A percentile compares a stretch with the other conserved stretches of the same genome.
Conservation (phyloP, 2,797 vertebrate species). For the Channa striata region DNA sequence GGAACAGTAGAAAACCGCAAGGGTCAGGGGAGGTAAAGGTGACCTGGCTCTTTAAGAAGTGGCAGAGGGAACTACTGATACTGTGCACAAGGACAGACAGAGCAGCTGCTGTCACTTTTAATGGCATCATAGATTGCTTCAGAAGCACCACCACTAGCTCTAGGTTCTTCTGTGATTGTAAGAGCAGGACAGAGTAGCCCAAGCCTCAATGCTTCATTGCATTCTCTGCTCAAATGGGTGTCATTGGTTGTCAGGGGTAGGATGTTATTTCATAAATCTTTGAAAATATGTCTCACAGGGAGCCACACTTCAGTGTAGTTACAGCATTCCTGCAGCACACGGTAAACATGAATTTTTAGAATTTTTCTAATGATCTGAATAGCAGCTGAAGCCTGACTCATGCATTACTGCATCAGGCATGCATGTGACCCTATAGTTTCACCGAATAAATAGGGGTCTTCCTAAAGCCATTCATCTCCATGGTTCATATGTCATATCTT, state of each 20-base stretch:
- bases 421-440: slow-evolving; percentile 18
- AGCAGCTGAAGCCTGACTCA: slow-evolving; percentile 6
- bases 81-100: slow-evolving; percentile 67
- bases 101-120: slow-evolving; percentile 83
- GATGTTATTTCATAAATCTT: slow-evolving; percentile 26
- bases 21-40: slow-evolving; percentile 63
- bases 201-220: slow-evolving; percentile 32
- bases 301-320: background rate
- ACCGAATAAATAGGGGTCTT: background rate
- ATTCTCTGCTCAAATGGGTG: slow-evolving; percentile 24
- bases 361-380: background rate
- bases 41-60: slow-evolving; percentile 78
- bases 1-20: slow-evolving; percentile 13
- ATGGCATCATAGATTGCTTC: slow-evolving; percentile 77
- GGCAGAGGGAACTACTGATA: slow-evolving; percentile 66
- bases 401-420: background rate
- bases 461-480: slow-evolving; percentile 38
- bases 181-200: slow-evolving; percentile 44
- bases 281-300: slow-evolving; percentile 7
- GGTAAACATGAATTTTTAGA: background rate
- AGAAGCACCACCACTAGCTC: slow-evolving; percentile 56
- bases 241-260: slow-evolving; percentile 21
- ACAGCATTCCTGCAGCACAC: background rate
- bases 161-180: slow-evolving; percentile 43
- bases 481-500: slow-evolving; percentile 45